Evolutionary conservation across 2,888 invertebrate genomes (phyloP).

Genomic region (Poecilus cupreus): DNA sequence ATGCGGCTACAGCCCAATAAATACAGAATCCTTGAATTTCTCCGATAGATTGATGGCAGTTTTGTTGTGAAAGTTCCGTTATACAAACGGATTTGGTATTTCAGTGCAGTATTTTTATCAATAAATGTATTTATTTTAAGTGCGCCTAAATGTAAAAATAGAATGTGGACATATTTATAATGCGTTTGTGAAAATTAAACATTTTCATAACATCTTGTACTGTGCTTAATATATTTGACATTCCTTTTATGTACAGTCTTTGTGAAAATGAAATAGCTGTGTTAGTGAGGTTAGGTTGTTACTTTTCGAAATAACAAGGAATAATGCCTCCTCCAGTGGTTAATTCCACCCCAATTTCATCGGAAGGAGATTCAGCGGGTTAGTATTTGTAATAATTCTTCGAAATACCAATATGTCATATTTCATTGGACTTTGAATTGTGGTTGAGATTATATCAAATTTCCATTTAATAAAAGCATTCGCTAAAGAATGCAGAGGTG

Average conservation of each 20-base stretch:
- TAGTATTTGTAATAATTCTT: slow-evolving; percentile 3
- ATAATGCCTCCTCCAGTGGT: slow-evolving; percentile 57
- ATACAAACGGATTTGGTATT: slow-evolving; percentile 41
- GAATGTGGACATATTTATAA: slow-evolving; percentile 26
- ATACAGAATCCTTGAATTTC: slow-evolving; percentile 51
- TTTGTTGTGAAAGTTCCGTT: slow-evolving; percentile 50
- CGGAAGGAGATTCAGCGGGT: slow-evolving; percentile 55
- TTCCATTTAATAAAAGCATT: slow-evolving; percentile 22
- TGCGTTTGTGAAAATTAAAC: slow-evolving; percentile 44
- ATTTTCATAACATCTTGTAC: slow-evolving; percentile 52
- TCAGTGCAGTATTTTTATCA: slow-evolving; percentile 53
- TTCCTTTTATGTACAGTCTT: slow-evolving; percentile 58
- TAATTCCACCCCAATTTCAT: slow-evolving; percentile 36
- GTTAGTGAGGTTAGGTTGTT: slow-evolving; percentile 51
- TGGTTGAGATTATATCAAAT: slow-evolving; percentile 33
- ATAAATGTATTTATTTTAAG: slow-evolving; percentile 52
- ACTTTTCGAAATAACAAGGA: slow-evolving; percentile 31
- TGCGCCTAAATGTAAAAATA: slow-evolving; percentile 43
- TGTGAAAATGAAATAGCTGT: slow-evolving; percentile 53
- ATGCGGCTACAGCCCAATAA: slow-evolving; percentile 24
- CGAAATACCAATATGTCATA: slow-evolving; percentile 12
- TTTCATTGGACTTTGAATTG: slow-evolving; percentile 32
- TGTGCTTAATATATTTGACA: slow-evolving; percentile 53
- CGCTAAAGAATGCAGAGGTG: slow-evolving; percentile 36
- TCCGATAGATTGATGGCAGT: slow-evolving; percentile 50